phyloP scores from a whole-genome alignment of 2,113 vertebrate genomes.

The Propithecus coquereli region DNA sequence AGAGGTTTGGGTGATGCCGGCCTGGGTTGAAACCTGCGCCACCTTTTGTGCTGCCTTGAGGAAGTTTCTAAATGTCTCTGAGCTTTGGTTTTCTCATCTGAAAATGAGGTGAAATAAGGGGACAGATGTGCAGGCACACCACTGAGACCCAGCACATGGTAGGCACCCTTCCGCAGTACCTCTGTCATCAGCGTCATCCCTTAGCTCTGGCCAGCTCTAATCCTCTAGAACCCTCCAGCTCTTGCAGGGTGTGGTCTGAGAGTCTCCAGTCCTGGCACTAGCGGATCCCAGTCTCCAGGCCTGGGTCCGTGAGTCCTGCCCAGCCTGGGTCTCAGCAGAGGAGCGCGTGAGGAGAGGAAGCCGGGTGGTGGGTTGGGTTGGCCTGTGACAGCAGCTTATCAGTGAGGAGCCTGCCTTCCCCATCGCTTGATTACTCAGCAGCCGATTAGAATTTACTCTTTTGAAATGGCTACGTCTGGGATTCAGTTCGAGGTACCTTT shows the following conservation, averaged over 20 bases:
- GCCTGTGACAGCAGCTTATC: not conserved
- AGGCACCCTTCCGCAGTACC: not conserved
- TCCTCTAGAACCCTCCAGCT: not conserved
- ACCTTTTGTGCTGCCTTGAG: not conserved
- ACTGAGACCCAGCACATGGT: not conserved
- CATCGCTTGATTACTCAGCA: not conserved
- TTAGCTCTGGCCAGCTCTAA: not conserved
- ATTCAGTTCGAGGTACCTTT: constrained; percentile 29
- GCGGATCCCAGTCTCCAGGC: not conserved
- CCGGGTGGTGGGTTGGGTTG: not conserved
- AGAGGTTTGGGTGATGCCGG: not conserved
- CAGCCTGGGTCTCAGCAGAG: not conserved
- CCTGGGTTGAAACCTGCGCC: not conserved
- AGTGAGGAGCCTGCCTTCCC: not conserved
- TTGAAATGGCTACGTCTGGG: constrained; percentile 38
- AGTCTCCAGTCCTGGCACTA: not conserved
- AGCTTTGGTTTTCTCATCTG: constrained; percentile 18
- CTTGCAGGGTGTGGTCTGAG: not conserved
- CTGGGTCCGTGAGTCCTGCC: not conserved
- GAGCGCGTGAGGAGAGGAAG: not conserved
- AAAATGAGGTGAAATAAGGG: not conserved
- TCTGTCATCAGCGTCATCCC: not conserved
- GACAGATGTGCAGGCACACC: not conserved
- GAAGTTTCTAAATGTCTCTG: not conserved
- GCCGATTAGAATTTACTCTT: constrained; percentile 33